Evolutionary conservation across 2,113 vertebrate species (phyloP).

Genomic region (Excalfactoria chinensis): DNA sequence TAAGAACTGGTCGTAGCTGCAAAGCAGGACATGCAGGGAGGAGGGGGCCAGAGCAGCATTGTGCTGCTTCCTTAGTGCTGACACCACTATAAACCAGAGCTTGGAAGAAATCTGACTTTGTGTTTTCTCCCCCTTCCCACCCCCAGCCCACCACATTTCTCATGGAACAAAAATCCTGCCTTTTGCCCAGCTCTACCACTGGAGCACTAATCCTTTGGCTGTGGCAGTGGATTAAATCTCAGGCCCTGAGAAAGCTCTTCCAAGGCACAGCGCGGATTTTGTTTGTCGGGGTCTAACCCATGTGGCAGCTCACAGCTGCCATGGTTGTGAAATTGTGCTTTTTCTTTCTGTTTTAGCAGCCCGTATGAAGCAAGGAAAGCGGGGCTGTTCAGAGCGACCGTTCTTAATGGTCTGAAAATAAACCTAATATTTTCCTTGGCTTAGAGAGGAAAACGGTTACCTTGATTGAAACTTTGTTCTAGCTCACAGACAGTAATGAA

Average conservation of each 20-base stretch:
- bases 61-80: background rate
- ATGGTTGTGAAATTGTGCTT: conserved; percentile 15
- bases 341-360: background rate
- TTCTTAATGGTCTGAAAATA: conserved; percentile 70
- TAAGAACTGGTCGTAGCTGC: conserved; percentile 6
- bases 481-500: conserved; percentile 49
- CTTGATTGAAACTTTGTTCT: conserved; percentile 56
- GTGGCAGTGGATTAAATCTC: background rate
- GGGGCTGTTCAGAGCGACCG: conserved; percentile 33
- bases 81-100: background rate
- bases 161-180: background rate
- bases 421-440: conserved; percentile 70
- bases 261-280: conserved; percentile 23
- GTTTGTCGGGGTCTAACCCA: background rate
- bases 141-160: background rate
- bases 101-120: conserved; percentile 1
- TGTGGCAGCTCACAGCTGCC: background rate
- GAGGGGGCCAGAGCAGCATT: background rate
- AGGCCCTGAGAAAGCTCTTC: background rate
- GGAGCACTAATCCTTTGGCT: background rate
- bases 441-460: conserved; percentile 41
- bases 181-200: conserved; percentile 3
- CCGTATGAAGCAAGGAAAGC: conserved; percentile 45
- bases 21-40: conserved; percentile 25
- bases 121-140: background rate